A percentile compares a stretch with the other conserved stretches of the same genome.
These are phyloP conservation scores for Papilio gigon DNA, from an alignment of 2,888 invertebrate genomes.

Conservation along the genomic window DNA sequence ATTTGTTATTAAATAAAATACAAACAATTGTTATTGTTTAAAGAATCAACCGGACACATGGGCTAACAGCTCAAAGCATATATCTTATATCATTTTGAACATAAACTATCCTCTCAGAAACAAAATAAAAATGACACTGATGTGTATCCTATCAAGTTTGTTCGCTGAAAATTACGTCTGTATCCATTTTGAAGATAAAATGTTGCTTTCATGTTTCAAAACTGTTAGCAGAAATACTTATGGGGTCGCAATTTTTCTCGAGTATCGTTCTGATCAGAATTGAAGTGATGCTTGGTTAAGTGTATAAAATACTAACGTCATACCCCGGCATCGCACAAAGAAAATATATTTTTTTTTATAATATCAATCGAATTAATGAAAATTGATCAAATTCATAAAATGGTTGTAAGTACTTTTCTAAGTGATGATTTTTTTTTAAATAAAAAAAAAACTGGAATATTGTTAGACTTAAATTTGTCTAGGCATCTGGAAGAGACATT, in stretches of 20 bases:
- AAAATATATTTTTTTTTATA: background rate
- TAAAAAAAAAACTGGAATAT: background rate
- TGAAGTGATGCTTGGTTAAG: background rate
- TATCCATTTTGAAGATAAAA: conserved; percentile 30
- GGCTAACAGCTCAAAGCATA: background rate
- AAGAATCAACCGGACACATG: background rate
- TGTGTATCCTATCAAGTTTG: conserved; percentile 18
- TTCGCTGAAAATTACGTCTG: conserved; percentile 15
- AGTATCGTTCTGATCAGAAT: conserved; percentile 10
- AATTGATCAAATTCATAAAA: background rate
- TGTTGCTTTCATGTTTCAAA: conserved; percentile 26
- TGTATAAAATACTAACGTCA: background rate
- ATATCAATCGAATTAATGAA: background rate
- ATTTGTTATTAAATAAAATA: no score
- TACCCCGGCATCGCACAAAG: background rate
- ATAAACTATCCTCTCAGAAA: background rate
- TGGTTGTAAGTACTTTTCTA: background rate
- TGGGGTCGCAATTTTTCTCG: conserved; percentile 6
- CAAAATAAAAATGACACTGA: conserved; percentile 12
- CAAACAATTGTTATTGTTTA: background rate
- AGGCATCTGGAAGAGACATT: conserved; percentile 25
- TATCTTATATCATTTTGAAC: conserved; percentile 1
- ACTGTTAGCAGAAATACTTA: conserved; percentile 1
- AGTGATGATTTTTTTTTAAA: background rate
- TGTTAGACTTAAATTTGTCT: conserved; percentile 10